These are phyloP conservation scores for Himalopsyche anomala DNA, from an alignment of 2,888 invertebrate species.

Conservation along the genomic window DNA sequence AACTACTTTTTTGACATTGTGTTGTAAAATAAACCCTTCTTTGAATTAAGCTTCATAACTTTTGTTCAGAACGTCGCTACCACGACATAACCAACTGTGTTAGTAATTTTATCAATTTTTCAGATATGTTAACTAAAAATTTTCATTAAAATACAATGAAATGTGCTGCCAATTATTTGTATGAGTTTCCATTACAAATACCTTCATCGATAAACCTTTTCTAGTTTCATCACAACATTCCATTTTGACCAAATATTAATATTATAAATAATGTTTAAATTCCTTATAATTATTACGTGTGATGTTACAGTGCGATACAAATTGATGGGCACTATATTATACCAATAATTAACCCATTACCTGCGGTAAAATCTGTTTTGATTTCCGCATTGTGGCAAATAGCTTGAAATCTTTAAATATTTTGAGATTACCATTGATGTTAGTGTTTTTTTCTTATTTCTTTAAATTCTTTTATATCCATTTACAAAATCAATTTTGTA, in stretches of 20 bases:
- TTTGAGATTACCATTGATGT: not conserved
- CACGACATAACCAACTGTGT: too few relatives aligned
- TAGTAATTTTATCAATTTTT: too few relatives aligned
- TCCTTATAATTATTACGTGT: not conserved
- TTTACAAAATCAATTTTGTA: not conserved
- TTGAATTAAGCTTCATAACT: too few relatives aligned
- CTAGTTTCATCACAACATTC: conserved; percentile 31
- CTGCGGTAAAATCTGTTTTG: too few relatives aligned
- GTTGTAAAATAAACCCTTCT: too few relatives aligned
- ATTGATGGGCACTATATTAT: not conserved
- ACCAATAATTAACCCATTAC: too few relatives aligned
- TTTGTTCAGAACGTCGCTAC: too few relatives aligned
- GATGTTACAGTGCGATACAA: not conserved
- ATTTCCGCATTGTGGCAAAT: too few relatives aligned
- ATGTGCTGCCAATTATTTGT: conserved; percentile 8
- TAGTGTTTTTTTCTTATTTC: not conserved
- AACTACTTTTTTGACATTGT: too few relatives aligned
- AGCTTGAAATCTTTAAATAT: not conserved
- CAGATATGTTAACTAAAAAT: too few relatives aligned
- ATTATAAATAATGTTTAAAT: conserved; percentile 16
- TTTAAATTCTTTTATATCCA: not conserved
- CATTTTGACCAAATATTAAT: conserved; percentile 35
- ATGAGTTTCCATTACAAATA: not conserved
- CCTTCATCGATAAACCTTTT: not conserved
- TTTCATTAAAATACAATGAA: not conserved